A percentile compares a stretch with the other conserved stretches of the same genome.
phyloP scores from a whole-genome alignment of 2,888 invertebrate species.

The Tromatobia lineatoria region DNA sequence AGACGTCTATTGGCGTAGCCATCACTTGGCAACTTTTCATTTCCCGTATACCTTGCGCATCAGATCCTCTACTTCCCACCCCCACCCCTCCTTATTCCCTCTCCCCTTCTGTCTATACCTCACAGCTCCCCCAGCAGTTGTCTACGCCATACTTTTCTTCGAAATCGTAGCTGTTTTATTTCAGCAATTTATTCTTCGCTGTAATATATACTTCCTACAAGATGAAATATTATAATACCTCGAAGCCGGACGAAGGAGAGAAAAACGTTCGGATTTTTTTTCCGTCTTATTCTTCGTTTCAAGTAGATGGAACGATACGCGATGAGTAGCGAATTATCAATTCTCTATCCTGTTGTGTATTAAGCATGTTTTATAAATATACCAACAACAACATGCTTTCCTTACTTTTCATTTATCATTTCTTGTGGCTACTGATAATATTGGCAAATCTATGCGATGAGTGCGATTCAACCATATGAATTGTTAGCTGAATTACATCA shows the following conservation, averaged over 20 bases:
- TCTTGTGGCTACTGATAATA: too few relatives aligned
- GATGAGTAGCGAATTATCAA: neutral
- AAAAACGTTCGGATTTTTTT: neutral
- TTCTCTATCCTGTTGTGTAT: neutral
- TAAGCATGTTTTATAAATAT: too few relatives aligned
- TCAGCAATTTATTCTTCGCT: constrained; percentile 19
- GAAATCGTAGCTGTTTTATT: constrained; percentile 38
- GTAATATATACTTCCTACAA: constrained; percentile 22
- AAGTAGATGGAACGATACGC: neutral
- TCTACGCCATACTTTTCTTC: constrained; percentile 13
- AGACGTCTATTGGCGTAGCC: constrained; percentile 13
- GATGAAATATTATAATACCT: constrained; percentile 6
- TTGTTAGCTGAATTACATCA: too few relatives aligned
- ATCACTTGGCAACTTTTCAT: constrained; percentile 30
- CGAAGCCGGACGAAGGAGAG: neutral
- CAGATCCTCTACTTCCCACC: neutral
- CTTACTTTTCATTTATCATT: too few relatives aligned
- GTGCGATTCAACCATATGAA: too few relatives aligned
- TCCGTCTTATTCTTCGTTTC: neutral
- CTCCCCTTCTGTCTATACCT: neutral
- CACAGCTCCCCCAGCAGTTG: constrained; percentile 2
- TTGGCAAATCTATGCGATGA: too few relatives aligned
- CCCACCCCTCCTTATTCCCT: neutral
- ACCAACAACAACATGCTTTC: too few relatives aligned
- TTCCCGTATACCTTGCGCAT: constrained; percentile 28